A percentile compares a stretch with the other conserved stretches of the same genome.
phyloP scores from a whole-genome alignment of 2,113 vertebrate species.

The Pelusios castaneus region DNA sequence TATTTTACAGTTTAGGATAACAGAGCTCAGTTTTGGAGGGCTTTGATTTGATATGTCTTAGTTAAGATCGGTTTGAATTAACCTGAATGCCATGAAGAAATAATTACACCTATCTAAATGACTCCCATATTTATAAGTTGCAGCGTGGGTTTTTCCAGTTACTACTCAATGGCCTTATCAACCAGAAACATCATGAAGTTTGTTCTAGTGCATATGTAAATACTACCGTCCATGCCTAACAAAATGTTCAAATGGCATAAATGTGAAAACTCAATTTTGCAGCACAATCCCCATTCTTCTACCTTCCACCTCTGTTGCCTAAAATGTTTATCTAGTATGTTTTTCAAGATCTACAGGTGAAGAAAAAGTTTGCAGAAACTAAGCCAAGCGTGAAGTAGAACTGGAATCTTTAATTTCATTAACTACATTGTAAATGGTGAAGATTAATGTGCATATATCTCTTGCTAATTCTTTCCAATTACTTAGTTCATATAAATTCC shows the following conservation, averaged over 20 bases:
- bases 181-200: background rate
- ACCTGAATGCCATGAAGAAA: background rate
- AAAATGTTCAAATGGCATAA: background rate
- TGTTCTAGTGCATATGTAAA: background rate
- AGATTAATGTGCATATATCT: conserved; percentile 93
- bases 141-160: background rate
- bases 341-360: conserved; percentile 57
- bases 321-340: conserved; percentile 11
- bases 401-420: conserved; percentile 85
- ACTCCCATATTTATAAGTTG: background rate
- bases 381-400: conserved; percentile 63
- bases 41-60: background rate
- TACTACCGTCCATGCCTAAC: background rate
- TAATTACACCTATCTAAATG: background rate
- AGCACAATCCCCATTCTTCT: background rate
- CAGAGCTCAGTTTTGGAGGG: background rate
- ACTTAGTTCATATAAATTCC: conserved; percentile 89
- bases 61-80: background rate
- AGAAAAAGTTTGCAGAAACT: conserved; percentile 66
- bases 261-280: background rate
- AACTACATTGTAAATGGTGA: conserved; percentile 84
- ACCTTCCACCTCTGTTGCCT: background rate
- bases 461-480: conserved; percentile 89
- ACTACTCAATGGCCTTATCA: background rate
- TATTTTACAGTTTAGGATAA: background rate